These are phyloP conservation scores for Cyclophora albipunctata DNA, from an alignment of 2,888 invertebrate species.

Conservation along the genomic window DNA sequence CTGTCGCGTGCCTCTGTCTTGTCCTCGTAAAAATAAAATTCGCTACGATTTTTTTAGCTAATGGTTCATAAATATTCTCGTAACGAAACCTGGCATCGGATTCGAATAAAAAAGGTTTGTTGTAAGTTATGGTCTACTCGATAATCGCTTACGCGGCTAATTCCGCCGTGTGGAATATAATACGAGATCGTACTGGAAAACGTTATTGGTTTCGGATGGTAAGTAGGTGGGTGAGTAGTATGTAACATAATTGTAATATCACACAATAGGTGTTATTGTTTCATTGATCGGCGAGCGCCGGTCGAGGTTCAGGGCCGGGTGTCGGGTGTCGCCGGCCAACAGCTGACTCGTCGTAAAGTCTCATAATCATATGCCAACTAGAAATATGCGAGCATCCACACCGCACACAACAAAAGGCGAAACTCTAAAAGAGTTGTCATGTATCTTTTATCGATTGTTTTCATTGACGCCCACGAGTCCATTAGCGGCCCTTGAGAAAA, in stretches of 20 bases:
- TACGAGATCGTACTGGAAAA: no score
- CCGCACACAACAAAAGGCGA: no score
- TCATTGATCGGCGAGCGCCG: constrained; percentile 38
- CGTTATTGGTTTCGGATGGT: no score
- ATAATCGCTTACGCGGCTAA: background rate
- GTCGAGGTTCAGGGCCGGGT: constrained; percentile 46
- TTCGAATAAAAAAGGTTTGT: constrained; percentile 7
- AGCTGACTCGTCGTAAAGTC: constrained; percentile 39
- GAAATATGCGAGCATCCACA: no score
- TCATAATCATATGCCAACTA: no score
- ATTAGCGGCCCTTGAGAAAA: constrained; percentile 7
- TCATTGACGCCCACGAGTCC: constrained; percentile 11
- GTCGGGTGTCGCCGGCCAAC: constrained; percentile 33
- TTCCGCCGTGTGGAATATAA: no score
- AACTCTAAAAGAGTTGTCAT: no score
- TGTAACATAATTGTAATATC: constrained; percentile 10
- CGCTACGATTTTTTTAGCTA: constrained; percentile 22
- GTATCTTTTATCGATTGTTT: constrained; percentile 6
- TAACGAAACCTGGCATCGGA: constrained; percentile 3
- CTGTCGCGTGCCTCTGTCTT: constrained; percentile 33
- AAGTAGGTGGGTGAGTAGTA: background rate
- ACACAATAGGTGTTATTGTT: constrained; percentile 48
- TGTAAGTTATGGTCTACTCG: background rate
- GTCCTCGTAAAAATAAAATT: constrained; percentile 32
- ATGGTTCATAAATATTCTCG: constrained; percentile 22